Percentiles rank a stretch among this genome's conserved stretches.
phyloP scores from a whole-genome alignment of 2,888 invertebrate genomes.

The Bugulina stolonifera region DNA sequence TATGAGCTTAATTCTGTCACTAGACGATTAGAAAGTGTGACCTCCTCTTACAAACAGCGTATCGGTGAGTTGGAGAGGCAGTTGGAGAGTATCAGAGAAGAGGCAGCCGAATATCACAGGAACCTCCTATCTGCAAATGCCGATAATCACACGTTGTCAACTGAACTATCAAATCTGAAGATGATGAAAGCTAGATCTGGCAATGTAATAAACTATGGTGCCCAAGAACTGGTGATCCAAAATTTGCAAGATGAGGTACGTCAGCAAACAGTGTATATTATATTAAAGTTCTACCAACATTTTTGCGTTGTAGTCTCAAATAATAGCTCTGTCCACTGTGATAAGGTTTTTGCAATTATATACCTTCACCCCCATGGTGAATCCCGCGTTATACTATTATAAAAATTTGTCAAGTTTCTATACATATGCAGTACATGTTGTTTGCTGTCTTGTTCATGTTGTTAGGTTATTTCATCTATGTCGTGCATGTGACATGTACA shows the following conservation, averaged over 20 bases:
- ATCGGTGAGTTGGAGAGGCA: slow-evolving; percentile 44
- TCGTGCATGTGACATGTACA: too few relatives aligned
- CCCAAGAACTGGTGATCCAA: slow-evolving; percentile 50
- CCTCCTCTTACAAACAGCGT: slow-evolving; percentile 39
- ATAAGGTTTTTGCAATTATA: too few relatives aligned
- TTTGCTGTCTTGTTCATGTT: too few relatives aligned
- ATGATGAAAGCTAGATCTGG: slow-evolving; percentile 41
- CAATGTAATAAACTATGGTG: slow-evolving; percentile 47
- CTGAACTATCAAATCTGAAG: slow-evolving; percentile 44
- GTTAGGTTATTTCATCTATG: too few relatives aligned
- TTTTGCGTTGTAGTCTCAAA: too few relatives aligned
- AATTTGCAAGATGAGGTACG: slow-evolving; percentile 49
- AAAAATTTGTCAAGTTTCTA: too few relatives aligned
- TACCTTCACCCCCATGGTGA: too few relatives aligned
- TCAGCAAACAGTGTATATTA: too few relatives aligned
- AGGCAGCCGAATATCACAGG: slow-evolving; percentile 50
- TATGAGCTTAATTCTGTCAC: slow-evolving; percentile 43
- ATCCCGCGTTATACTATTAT: too few relatives aligned
- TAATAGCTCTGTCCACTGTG: too few relatives aligned
- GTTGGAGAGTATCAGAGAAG: slow-evolving; percentile 44
- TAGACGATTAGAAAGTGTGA: slow-evolving; percentile 41
- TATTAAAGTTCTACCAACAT: too few relatives aligned
- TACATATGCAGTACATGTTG: too few relatives aligned
- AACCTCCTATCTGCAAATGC: slow-evolving; percentile 44
- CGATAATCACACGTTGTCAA: slow-evolving; percentile 18